These are phyloP conservation scores for Psammodynastes pulverulentus DNA, from an alignment of 2,113 vertebrate species.

Conservation along the genomic window DNA sequence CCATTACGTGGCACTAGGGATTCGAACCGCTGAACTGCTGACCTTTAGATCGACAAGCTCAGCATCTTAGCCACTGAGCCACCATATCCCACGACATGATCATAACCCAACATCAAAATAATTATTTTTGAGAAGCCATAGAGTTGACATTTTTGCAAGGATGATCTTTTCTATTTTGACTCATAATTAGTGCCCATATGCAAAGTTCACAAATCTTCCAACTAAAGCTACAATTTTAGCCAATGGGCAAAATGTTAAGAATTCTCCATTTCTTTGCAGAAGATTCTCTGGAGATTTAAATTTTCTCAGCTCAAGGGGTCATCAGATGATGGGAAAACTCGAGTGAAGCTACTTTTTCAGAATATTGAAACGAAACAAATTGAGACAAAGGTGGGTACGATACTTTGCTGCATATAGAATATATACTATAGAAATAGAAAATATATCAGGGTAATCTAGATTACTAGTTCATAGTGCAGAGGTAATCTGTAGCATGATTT, in stretches of 20 bases:
- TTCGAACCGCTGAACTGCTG: too few relatives aligned
- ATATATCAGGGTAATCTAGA: conserved; percentile 5
- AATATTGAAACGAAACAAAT: conserved; percentile 88
- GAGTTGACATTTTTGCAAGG: background rate
- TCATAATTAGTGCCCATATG: background rate
- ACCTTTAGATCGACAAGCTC: too few relatives aligned
- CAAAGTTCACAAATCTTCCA: background rate
- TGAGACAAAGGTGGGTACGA: conserved; percentile 85
- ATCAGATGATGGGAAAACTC: conserved; percentile 90
- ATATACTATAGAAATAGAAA: conserved; percentile 1
- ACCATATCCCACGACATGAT: too few relatives aligned
- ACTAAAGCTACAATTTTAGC: background rate
- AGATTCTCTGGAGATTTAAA: conserved; percentile 86
- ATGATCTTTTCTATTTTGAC: background rate
- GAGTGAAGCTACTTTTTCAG: conserved; percentile 89
- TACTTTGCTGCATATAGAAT: background rate
- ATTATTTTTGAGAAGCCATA: background rate
- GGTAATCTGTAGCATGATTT: background rate
- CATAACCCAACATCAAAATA: background rate
- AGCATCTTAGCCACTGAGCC: too few relatives aligned
- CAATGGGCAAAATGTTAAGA: background rate
- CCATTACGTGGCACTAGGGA: too few relatives aligned
- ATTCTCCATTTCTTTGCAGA: conserved; percentile 66
- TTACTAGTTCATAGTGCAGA: background rate
- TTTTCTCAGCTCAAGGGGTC: conserved; percentile 96